These are phyloP conservation scores for Maconellicoccus hirsutus DNA, from an alignment of 1,140 invertebrate species.

Conservation along the genomic window DNA sequence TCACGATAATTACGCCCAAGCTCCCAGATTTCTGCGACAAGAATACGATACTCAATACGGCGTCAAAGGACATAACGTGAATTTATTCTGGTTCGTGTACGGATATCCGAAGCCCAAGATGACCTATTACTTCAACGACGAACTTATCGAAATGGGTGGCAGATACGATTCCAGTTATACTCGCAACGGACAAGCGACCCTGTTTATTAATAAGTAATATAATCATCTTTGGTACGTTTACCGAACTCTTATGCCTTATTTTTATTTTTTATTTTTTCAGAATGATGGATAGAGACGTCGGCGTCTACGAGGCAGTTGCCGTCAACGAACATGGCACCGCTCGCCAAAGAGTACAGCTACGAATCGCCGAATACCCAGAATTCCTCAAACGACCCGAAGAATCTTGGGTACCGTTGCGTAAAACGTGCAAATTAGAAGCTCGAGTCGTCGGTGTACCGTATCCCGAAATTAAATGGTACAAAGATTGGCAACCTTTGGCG, in stretches of 20 bases:
- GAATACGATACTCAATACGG: slow-evolving; percentile 77
- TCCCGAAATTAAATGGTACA: slow-evolving; percentile 94
- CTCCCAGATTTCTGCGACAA: slow-evolving; percentile 68
- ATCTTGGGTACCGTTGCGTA: slow-evolving; percentile 57
- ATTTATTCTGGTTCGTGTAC: slow-evolving; percentile 83
- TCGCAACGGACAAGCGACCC: slow-evolving; percentile 73
- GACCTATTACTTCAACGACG: slow-evolving; percentile 74
- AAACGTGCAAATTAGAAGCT: slow-evolving; percentile 65
- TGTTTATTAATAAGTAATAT: slow-evolving; percentile 69
- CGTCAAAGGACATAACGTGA: slow-evolving; percentile 73
- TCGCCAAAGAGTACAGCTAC: slow-evolving; percentile 65
- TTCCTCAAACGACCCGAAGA: slow-evolving; percentile 81
- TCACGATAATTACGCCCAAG: slow-evolving; percentile 67
- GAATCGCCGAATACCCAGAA: slow-evolving; percentile 81
- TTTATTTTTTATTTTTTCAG: slow-evolving; percentile 35
- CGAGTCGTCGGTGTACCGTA: slow-evolving; percentile 78
- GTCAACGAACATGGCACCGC: slow-evolving; percentile 85
- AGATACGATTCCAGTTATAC: slow-evolving; percentile 75
- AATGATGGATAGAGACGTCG: slow-evolving; percentile 82
- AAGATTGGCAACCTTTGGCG: slow-evolving; percentile 85
- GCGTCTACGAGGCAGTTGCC: slow-evolving; percentile 84
- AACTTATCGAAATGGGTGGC: slow-evolving; percentile 65
- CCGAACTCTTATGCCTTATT: neutral
- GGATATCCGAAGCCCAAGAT: slow-evolving; percentile 85
- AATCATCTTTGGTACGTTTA: neutral